Evolutionary conservation across 2,113 vertebrate species (phyloP).

Genomic region (Pseudonaja textilis): DNA sequence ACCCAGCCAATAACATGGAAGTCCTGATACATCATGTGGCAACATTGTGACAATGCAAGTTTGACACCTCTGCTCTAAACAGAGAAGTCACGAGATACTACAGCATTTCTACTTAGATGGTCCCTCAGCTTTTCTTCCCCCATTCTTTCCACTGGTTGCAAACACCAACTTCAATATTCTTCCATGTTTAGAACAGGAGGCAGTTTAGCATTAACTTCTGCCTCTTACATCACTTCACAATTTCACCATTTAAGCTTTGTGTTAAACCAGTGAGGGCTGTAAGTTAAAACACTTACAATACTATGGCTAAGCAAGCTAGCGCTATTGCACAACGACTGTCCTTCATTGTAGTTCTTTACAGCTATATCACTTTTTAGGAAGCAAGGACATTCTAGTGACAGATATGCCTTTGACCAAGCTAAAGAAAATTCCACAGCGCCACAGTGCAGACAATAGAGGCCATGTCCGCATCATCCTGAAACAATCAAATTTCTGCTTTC

Average conservation of each 20-base stretch:
- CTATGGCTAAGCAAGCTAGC: neutral
- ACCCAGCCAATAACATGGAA: too few species aligned
- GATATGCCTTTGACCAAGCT: neutral
- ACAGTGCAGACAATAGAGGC: neutral
- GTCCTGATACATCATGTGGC: too few species aligned
- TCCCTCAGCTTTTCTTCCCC: neutral
- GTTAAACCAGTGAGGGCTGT: neutral
- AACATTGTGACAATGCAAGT: too few species aligned
- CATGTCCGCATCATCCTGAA: neutral
- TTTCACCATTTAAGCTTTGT: neutral
- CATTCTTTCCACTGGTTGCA: neutral
- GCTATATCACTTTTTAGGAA: neutral
- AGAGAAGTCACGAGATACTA: too few species aligned
- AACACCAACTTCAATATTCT: neutral
- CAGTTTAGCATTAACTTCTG: neutral
- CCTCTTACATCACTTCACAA: neutral
- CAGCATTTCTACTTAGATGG: too few species aligned
- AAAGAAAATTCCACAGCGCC: neutral
- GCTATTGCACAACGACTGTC: neutral
- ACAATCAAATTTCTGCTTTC: neutral
- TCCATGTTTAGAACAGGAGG: neutral
- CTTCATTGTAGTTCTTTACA: neutral
- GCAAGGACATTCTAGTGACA: neutral
- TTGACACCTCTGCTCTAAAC: too few species aligned
- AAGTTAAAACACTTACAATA: neutral